Evolutionary conservation across 2,888 invertebrate species (phyloP), one percentile per base, ranked within the genome.

Genomic region (Cosmia trapezina): DNA sequence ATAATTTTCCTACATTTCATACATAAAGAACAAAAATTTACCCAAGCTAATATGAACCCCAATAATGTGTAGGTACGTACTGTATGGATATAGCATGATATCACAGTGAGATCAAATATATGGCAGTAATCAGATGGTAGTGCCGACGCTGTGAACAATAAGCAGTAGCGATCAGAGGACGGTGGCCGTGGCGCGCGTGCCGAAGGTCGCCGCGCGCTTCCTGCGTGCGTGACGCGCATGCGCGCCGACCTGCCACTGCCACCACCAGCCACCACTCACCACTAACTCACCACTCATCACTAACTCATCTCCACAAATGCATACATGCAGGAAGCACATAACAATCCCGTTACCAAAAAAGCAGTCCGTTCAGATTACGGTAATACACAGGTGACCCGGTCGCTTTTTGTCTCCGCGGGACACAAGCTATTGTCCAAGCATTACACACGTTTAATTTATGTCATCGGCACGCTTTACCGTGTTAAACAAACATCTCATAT

Each of bases 221-320:
- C 96, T 95, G 95, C 93, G 94, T 93, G 93, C 96, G 96, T 96
- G 96, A 94, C 91, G 89, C 85, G 96, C 94, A 95, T 96, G 91
- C 91, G 87, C 87, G 49, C 76, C 76, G 76, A 63, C 66, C 70
- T 41, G 64, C 67, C 74, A 71, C 68, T 43, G 66, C 45, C 61
- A 64, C 71, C 80, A 54, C 66, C 67, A 78, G 57, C 37, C 63
- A 63, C 66, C 70, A 65, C 64, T 70, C 78, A 70, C 60, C 67
- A 76, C 53, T 43, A 65, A 72, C 49, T 49, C 68, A 71, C 53
- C 64, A 71, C 56, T 62, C 61, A 53, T 37, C 69, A 74, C 65
- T 56, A 64, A 64, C 37, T 63, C 37, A 73, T 62, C 47, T 59
- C 43, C 47, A 78, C 45, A 69, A 67, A 17, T 81, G 84, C 76